Evolutionary conservation across 1,140 invertebrate species (phyloP), one percentile per base, ranked within the genome.

Genomic region (Papilio polyxenes): DNA sequence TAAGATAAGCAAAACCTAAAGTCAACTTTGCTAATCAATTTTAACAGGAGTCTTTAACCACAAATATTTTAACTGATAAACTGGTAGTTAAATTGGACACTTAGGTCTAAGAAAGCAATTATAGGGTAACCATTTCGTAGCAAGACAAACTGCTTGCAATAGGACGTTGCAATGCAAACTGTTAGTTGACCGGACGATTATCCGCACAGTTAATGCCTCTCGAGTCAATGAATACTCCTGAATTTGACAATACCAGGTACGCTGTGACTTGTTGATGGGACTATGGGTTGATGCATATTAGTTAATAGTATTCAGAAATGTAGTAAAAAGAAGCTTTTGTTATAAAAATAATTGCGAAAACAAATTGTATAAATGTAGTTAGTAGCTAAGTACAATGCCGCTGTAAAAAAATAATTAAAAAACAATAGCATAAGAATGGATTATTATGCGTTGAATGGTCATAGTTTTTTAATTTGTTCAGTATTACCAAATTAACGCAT

Each of bases 181-280:
- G 78, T 80, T 69, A 69, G 62, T 49, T 69, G 40, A 69, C 78
- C 62, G 62, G 78, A 80, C 78, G 78, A 80, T 80, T 69, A 69
- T 80, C 78, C 78, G 37, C 17, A 20, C 78, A 49, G 78, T 80
- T 69, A 69, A 69, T 80, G 44, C 78, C 62, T 80, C 53, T 51
- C 20, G 17, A 49, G 59, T n/a, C 78, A 65, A 31, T 80, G 62
- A 80, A 80, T 80, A 80, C 78, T 69, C 44, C 20, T 69, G 37
- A 69, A 80, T 69, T 80, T 80, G 78, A 69, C 78, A 69, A 80
- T 80, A 51, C 11, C 17, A 5, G 59, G 51, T 20, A 69, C 2
- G 77, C 56, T 80, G 59, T 69, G 48, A 80, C 59, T 69, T 20
- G 78, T 69, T 62, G 31, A n/a, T 7, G 9, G 20, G 4, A 69